phyloP scores from a whole-genome alignment of 23 tunicate species.

The Styela clava region DNA sequence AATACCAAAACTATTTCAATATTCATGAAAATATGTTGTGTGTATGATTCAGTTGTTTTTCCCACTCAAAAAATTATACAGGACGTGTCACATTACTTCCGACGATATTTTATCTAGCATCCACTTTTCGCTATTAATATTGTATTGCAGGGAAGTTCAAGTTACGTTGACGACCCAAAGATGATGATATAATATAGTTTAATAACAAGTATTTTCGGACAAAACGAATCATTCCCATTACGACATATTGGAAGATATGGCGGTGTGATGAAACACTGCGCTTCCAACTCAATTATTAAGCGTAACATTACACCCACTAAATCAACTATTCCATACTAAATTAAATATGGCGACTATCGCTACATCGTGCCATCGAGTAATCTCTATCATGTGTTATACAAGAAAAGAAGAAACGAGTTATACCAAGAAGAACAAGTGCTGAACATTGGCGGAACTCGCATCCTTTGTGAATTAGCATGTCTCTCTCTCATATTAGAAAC shows the following conservation, averaged over 20 bases:
- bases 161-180: background rate
- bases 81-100: background rate
- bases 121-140: background rate
- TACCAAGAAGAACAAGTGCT: too few species aligned
- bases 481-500: too few species aligned
- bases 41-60: too few species aligned
- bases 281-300: background rate
- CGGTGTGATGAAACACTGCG: background rate
- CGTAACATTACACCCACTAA: background rate
- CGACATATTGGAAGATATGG: background rate
- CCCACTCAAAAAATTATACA: background rate
- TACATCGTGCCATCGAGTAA: background rate
- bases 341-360: background rate
- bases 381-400: too few species aligned
- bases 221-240: background rate
- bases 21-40: too few species aligned
- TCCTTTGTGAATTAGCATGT: too few species aligned
- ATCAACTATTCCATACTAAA: background rate
- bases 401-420: too few species aligned
- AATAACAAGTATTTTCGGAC: background rate
- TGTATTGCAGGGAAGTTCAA: background rate
- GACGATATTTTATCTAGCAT: background rate
- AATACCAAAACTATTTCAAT: too few species aligned
- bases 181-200: background rate
- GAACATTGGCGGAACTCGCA: too few species aligned